Conservation (phyloP, 1,140 invertebrate species). For the Procambarus virginalis region DNA sequence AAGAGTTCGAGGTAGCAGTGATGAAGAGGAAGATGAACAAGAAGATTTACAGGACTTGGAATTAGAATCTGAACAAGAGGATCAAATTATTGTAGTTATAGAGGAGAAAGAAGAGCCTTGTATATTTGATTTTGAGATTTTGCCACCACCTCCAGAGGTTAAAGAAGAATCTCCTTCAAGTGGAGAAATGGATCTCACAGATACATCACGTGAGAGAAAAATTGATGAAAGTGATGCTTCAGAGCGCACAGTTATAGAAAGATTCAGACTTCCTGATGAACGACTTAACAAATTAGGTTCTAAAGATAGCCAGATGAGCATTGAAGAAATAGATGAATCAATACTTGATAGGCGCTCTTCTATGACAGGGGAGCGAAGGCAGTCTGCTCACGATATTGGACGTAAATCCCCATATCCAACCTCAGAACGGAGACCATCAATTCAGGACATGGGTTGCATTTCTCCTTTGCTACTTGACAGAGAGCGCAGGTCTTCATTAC, state of each 20-base stretch:
- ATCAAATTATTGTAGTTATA: conserved; percentile 67
- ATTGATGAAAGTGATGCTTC: conserved; percentile 70
- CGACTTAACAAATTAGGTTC: conserved; percentile 66
- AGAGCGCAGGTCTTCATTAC: conserved; percentile 60
- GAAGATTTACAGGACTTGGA: conserved; percentile 68
- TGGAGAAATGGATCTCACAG: conserved; percentile 67
- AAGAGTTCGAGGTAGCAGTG: conserved; percentile 73
- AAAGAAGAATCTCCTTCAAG: conserved; percentile 70
- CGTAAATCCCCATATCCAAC: conserved; percentile 61
- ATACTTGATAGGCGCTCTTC: conserved; percentile 65
- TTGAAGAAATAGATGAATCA: conserved; percentile 69
- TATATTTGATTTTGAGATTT: conserved; percentile 64
- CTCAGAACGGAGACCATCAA: conserved; percentile 35
- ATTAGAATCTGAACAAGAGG: conserved; percentile 71
- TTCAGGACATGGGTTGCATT: conserved; percentile 27
- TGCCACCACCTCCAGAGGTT: conserved; percentile 63
- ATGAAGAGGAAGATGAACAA: conserved; percentile 68
- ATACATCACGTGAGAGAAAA: conserved; percentile 54
- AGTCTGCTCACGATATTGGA: conserved; percentile 62
- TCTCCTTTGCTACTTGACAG: conserved; percentile 44
- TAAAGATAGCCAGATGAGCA: conserved; percentile 70
- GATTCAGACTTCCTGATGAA: conserved; percentile 66
- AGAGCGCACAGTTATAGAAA: conserved; percentile 66
- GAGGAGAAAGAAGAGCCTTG: conserved; percentile 65
- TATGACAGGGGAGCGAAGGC: conserved; percentile 45